Base-by-base conservation (phyloP, 2,888 invertebrate genomes). In the Chaetoderma sp. region DNA sequence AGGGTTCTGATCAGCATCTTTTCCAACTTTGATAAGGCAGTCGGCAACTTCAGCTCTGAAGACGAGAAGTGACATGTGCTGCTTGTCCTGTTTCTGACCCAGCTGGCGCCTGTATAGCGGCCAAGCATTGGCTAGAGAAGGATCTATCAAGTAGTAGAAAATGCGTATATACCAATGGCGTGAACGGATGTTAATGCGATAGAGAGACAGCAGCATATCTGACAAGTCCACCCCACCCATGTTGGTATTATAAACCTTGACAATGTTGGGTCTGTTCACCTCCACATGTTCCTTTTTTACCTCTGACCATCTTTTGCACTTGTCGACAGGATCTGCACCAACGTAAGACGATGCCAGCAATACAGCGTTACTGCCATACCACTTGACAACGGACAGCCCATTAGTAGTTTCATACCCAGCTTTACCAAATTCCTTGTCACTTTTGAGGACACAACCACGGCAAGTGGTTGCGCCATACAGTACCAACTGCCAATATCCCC, bases 201-300 rank as follows among this genome's bases (percentile, higher is more conserved):
- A 54, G 5, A 54, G 33, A 4, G 54, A 28, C 4, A 54, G 27
- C 30, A 33, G 4, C 10, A 18, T 18, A 10, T 54, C 54, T 4
- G 54, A 36, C 16, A 63, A n/a, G 30, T 54, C 4, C 32, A 54
- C 54, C 10, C 54, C 54, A 2, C 30, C 54, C 54, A 4, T 54
- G 30, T 54, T 28, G n/a, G 3, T 54, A 27, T 54, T 54, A 27
- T 54, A 54, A 21, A 23, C 23, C 16, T 54, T 54, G 16, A 54
- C 54, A 18, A 54, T 4, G 16, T 28, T 32, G 16, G 54, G 28
- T 2, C 30, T 32, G 16, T 28, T 13, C 2, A 54, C 54, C 18
- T 54, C 54, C 4, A 54, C 10, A 18, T 54, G 2, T 33, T 54
- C 54, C 10, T 54, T 54, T 27, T 28, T 54, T n/a, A n/a, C n/a